Base-by-base conservation (phyloP, 2,888 invertebrate species). In the Pristionchus fissidentatus region DNA sequence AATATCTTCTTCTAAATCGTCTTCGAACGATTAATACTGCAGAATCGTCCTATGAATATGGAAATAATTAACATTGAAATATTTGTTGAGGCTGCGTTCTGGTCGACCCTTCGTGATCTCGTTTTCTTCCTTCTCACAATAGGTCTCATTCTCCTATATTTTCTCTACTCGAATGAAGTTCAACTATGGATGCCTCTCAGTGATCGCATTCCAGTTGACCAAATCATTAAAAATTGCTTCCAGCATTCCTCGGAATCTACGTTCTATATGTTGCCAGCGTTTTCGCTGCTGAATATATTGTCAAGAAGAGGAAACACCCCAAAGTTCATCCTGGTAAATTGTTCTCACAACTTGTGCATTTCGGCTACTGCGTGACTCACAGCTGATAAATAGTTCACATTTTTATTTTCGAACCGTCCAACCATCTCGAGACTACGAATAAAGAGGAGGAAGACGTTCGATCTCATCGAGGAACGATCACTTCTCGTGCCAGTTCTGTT, bases 91-190 rank as follows among this genome's bases (percentile, higher is more conserved):
- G 70, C 82, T 19, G 49, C 82, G 5, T 62, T 81, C 62, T 82
- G 49, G 46, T 82, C 94, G 10, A 93, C 94, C 84, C 89, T 94
- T 4, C 90, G 94, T 41, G 94, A 94, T 87, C 90, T 94, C 43
- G 90, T 93, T 41, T 94, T 94, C 90, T 94, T 93, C 89, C 83
- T 94, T 3, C 92, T 90, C 22, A 93, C 94, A 8, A 90, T 93
- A 0, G 94, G 93, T 87, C 94, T 94, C 83, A 86, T 90, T 93
- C 93, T 94, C 35, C 93, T 93, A 87, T 93, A 91, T 83, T 91
- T 94, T 32, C 92, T 94, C 38, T 93, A 92, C 88, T 93, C 93
- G 78, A 92, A 93, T 88, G 89, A 90, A 75, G 93, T 95, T 82
- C 90, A 93, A 26, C 89, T 94, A 22, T 93, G 93, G 92, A 94